A percentile compares a stretch with the other conserved stretches of the same genome.
These are phyloP conservation scores for Prochilodus magdalenae DNA, from an alignment of 2,113 vertebrate genomes.

Conservation along the genomic window DNA sequence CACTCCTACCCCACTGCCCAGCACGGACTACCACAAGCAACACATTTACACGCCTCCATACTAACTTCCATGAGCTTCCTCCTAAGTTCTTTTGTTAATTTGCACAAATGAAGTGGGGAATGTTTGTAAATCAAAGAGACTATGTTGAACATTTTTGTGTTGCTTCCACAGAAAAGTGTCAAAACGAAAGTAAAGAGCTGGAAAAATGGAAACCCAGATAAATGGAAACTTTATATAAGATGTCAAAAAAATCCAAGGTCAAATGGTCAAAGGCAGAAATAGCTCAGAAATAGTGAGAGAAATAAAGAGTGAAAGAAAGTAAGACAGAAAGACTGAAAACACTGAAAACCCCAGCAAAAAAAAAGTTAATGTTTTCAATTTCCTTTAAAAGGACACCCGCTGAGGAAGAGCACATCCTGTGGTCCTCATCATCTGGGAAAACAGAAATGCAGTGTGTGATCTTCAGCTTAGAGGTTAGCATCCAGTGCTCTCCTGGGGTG, in stretches of 20 bases:
- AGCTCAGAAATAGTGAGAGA: background rate
- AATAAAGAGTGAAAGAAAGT: background rate
- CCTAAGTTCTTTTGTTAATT: background rate
- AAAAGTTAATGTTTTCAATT: background rate
- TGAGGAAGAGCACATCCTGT: background rate
- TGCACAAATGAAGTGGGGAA: background rate
- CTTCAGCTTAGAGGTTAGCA: constrained; percentile 26
- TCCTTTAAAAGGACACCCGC: background rate
- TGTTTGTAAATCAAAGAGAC: background rate
- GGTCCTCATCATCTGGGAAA: constrained; percentile 41
- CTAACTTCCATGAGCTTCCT: too few species aligned
- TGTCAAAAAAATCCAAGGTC: background rate
- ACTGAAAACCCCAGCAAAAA: background rate
- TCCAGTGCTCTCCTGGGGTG: constrained; percentile 23
- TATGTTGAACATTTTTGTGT: background rate
- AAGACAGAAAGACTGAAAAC: background rate
- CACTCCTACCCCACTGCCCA: too few species aligned
- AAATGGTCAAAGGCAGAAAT: background rate
- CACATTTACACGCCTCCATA: too few species aligned
- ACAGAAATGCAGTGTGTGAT: constrained; percentile 34
- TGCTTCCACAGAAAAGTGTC: background rate
- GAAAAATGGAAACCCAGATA: too few species aligned
- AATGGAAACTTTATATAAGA: background rate
- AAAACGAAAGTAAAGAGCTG: background rate
- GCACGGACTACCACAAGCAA: too few species aligned